These are phyloP conservation scores for Champsocephalus gunnari DNA, from an alignment of 2,797 vertebrate genomes.

Conservation along the genomic window DNA sequence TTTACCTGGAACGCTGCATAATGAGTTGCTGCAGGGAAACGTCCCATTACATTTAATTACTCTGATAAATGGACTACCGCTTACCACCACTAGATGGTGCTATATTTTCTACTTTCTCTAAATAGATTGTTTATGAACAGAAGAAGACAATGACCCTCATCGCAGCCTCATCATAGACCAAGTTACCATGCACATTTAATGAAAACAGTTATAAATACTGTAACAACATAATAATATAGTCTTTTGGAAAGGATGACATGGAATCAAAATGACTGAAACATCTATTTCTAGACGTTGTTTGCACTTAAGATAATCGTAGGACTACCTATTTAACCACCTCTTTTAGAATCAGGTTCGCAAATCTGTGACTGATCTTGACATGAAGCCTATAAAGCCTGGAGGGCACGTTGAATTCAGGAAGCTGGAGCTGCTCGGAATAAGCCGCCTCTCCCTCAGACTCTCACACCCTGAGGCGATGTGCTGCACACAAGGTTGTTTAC, in stretches of 20 bases:
- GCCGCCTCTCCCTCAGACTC: conserved; percentile 63
- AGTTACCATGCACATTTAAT: neutral
- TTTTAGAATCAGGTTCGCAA: conserved; percentile 45
- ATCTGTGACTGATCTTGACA: conserved; percentile 60
- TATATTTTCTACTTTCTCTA: conserved; percentile 45
- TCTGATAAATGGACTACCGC: conserved; percentile 50
- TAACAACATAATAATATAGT: neutral
- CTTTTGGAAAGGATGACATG: too few species aligned
- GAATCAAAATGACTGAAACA: neutral
- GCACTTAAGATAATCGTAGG: neutral
- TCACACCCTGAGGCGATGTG: conserved; percentile 71
- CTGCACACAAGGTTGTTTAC: conserved; percentile 79
- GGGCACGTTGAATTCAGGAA: conserved; percentile 64
- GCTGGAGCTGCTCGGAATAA: conserved; percentile 58
- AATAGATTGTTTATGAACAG: conserved; percentile 20
- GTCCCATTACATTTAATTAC: conserved; percentile 62
- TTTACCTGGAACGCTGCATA: conserved; percentile 39
- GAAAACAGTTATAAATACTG: conserved; percentile 3
- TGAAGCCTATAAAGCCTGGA: conserved; percentile 52
- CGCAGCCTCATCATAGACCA: conserved; percentile 24
- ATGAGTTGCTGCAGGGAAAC: conserved; percentile 61
- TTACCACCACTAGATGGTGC: conserved; percentile 69
- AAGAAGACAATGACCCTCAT: conserved; percentile 47
- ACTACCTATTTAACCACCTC: conserved; percentile 23
- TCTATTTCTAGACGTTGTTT: neutral